Conservation (phyloP, 37 sponge, comb jelly and placozoan species). For the Haliclona indistincta region DNA sequence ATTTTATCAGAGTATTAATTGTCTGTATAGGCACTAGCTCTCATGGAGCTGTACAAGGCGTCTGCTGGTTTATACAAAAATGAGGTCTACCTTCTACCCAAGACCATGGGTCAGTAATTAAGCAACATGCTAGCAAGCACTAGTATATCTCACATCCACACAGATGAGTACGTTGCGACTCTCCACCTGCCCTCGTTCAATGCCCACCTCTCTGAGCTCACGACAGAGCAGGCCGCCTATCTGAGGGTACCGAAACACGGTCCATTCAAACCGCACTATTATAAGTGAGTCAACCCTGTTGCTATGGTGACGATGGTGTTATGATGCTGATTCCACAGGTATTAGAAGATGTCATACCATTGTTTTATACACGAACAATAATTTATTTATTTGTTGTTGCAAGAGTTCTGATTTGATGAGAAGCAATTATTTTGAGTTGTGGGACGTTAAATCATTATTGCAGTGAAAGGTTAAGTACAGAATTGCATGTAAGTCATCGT, state of each 20-base stretch:
- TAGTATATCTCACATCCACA: neutral
- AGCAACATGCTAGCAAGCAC: neutral
- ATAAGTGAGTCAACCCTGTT: constrained; percentile 79
- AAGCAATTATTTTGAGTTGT: too few species aligned
- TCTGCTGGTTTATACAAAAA: constrained; percentile 75
- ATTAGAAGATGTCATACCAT: neutral
- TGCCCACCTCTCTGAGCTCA: constrained; percentile 79
- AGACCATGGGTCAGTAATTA: constrained; percentile 79
- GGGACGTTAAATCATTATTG: too few species aligned
- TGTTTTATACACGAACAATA: neutral
- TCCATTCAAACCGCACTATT: constrained; percentile 89
- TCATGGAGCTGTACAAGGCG: constrained; percentile 84
- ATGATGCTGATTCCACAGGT: neutral
- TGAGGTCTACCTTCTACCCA: constrained; percentile 87
- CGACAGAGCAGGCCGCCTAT: constrained; percentile 76
- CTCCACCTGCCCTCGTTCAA: constrained; percentile 80
- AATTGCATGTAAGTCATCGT: too few species aligned
- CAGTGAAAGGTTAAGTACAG: too few species aligned
- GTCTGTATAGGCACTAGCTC: constrained; percentile 57
- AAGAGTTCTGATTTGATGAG: too few species aligned
- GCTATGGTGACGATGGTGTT: too few species aligned
- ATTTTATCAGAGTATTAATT: neutral
- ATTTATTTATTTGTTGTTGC: too few species aligned
- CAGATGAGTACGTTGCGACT: constrained; percentile 91
- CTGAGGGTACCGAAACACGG: constrained; percentile 75